phyloP scores from a whole-genome alignment of 2,113 vertebrate genomes.

The Rutilus rutilus region DNA sequence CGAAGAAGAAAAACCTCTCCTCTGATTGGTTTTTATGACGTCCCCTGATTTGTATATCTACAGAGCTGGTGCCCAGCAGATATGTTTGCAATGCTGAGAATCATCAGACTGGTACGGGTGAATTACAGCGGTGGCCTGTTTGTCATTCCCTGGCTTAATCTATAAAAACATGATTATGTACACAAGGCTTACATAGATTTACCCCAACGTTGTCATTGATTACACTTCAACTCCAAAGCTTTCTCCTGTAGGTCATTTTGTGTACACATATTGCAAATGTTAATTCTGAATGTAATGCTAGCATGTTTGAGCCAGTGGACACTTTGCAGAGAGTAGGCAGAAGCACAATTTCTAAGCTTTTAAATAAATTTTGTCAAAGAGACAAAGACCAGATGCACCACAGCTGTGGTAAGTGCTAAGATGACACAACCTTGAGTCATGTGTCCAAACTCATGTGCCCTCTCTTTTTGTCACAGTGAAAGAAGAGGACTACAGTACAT shows the following conservation, averaged over 20 bases:
- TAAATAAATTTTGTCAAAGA: neutral
- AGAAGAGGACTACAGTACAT: neutral
- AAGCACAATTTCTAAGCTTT: neutral
- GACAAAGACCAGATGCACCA: neutral
- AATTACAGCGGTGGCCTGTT: slow-evolving; percentile 45
- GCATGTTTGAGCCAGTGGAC: neutral
- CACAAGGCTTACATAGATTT: slow-evolving; percentile 67
- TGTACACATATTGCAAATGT: slow-evolving; percentile 52
- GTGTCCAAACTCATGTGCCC: neutral
- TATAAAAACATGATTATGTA: slow-evolving; percentile 71
- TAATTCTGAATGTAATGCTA: slow-evolving; percentile 9
- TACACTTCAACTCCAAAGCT: slow-evolving; percentile 65
- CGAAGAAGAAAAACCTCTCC: slow-evolving; percentile 35
- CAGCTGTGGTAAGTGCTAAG: neutral
- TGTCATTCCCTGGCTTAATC: slow-evolving; percentile 64
- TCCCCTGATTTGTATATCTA: slow-evolving; percentile 59
- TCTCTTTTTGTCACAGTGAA: neutral
- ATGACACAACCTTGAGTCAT: slow-evolving; percentile 1
- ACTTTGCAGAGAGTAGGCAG: neutral
- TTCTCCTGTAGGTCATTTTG: slow-evolving; percentile 61
- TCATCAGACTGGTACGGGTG: slow-evolving; percentile 52
- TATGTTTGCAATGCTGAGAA: slow-evolving; percentile 63
- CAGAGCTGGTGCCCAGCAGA: slow-evolving; percentile 51
- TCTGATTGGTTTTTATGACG: slow-evolving; percentile 61
- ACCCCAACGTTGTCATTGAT: slow-evolving; percentile 65